These are phyloP conservation scores for Dascyllus trimaculatus DNA, from an alignment of 2,113 vertebrate genomes.

Conservation along the genomic window DNA sequence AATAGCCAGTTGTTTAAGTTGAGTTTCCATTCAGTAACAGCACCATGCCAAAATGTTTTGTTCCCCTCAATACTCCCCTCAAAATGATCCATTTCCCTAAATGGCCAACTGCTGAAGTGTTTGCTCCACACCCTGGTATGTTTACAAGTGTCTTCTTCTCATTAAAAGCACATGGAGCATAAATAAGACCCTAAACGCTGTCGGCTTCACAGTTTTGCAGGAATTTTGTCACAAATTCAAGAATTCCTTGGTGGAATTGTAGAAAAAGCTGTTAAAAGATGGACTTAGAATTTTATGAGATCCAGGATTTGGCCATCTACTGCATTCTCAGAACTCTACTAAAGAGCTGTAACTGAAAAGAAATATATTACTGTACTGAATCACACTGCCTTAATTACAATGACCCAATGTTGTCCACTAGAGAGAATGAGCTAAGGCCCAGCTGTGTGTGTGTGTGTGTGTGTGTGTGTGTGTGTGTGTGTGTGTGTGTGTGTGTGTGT, in stretches of 20 bases:
- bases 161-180: constrained; percentile 37
- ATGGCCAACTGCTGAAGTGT: not conserved
- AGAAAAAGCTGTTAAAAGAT: constrained; percentile 27
- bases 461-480: constrained; percentile 6
- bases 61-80: too few species aligned
- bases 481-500: too few species aligned
- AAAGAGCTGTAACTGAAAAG: constrained; percentile 32
- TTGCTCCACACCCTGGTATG: not conserved
- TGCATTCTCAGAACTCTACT: constrained; percentile 34
- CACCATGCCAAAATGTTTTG: too few species aligned
- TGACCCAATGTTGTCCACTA: constrained; percentile 35
- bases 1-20: not conserved
- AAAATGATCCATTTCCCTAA: not conserved
- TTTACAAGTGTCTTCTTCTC: constrained; percentile 24
- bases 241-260: constrained; percentile 10
- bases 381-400: constrained; percentile 42
- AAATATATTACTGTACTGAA: constrained; percentile 46
- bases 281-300: not conserved
- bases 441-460: constrained; percentile 55
- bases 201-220: not conserved
- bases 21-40: not conserved
- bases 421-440: constrained; percentile 66
- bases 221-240: not conserved
- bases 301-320: constrained; percentile 23
- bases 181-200: constrained; percentile 10